Conservation (phyloP, 2,888 invertebrate species). For the Dendrolimus houi region DNA sequence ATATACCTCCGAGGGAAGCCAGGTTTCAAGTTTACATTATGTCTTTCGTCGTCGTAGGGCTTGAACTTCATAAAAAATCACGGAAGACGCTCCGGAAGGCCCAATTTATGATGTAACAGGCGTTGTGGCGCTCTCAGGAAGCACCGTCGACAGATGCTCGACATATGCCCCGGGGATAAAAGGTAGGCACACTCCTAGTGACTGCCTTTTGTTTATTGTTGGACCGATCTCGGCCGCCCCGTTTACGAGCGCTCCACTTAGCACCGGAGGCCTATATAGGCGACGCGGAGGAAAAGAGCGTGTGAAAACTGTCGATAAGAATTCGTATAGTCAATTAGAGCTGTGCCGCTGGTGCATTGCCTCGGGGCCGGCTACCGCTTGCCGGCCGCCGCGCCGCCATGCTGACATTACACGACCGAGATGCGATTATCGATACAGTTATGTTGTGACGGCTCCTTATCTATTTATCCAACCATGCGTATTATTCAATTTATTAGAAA, state of each 20-base stretch:
- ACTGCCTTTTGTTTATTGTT: constrained; percentile 44
- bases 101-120: constrained; percentile 68
- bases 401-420: constrained; percentile 50
- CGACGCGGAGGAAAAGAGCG: constrained; percentile 39
- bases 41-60: constrained; percentile 66
- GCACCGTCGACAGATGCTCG: constrained; percentile 66
- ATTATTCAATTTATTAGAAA: constrained; percentile 39
- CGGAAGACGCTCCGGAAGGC: constrained; percentile 68
- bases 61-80: constrained; percentile 60
- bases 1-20: constrained; percentile 54
- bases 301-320: constrained; percentile 59
- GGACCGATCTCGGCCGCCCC: constrained; percentile 16
- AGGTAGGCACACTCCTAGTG: constrained; percentile 56
- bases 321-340: constrained; percentile 50
- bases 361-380: constrained; percentile 48
- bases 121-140: constrained; percentile 53
- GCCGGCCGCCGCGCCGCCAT: constrained; percentile 18
- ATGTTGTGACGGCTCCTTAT: constrained; percentile 61
- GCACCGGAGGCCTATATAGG: constrained; percentile 31
- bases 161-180: constrained; percentile 56
- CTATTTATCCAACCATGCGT: constrained; percentile 43
- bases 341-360: constrained; percentile 30
- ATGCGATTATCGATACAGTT: constrained; percentile 66
- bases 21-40: constrained; percentile 63
- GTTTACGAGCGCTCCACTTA: constrained; percentile 43